A percentile compares a stretch with the other conserved stretches of the same genome.
Conservation (phyloP, 2,797 vertebrate genomes). For the Brachyalestes nurse region DNA sequence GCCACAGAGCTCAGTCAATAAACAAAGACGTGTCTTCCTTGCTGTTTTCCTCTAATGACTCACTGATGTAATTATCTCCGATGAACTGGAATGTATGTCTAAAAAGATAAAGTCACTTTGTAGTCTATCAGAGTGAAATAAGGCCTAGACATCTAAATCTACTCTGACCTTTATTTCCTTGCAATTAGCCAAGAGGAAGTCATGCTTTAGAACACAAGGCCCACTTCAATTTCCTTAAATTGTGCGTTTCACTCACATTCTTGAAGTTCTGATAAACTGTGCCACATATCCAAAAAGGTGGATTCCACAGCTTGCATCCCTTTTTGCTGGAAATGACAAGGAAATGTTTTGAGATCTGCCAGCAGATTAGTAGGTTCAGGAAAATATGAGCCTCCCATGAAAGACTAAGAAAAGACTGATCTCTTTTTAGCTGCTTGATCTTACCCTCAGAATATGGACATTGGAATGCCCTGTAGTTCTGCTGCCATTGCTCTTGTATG, state of each 20-base stretch:
- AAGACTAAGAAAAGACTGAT: too few relatives aligned
- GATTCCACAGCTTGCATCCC: not conserved
- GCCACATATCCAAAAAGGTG: not conserved
- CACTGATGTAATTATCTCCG: conserved; percentile 18
- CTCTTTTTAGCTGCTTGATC: too few relatives aligned
- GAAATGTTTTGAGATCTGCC: too few relatives aligned
- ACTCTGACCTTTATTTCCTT: conserved; percentile 1
- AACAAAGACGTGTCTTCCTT: not conserved
- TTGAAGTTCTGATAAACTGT: not conserved
- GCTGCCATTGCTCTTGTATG: too few relatives aligned
- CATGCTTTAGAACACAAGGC: not conserved
- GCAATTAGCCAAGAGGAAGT: conserved; percentile 25
- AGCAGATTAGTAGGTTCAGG: not conserved
- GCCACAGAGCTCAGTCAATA: not conserved
- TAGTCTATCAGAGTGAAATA: not conserved
- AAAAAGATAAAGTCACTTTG: conserved; percentile 14
- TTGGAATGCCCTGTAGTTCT: too few relatives aligned
- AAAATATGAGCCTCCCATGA: too few relatives aligned
- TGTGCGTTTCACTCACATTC: not conserved
- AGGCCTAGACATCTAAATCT: conserved; percentile 1
- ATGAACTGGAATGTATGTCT: conserved; percentile 3
- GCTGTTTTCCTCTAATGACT: conserved; percentile 29
- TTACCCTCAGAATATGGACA: too few relatives aligned
- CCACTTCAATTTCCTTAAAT: conserved; percentile 4
- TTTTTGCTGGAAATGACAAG: not conserved